A percentile compares a stretch with the other conserved stretches of the same genome.
These are phyloP conservation scores for Xanthorhoe spadicearia DNA, from an alignment of 2,888 invertebrate genomes.

Conservation along the genomic window DNA sequence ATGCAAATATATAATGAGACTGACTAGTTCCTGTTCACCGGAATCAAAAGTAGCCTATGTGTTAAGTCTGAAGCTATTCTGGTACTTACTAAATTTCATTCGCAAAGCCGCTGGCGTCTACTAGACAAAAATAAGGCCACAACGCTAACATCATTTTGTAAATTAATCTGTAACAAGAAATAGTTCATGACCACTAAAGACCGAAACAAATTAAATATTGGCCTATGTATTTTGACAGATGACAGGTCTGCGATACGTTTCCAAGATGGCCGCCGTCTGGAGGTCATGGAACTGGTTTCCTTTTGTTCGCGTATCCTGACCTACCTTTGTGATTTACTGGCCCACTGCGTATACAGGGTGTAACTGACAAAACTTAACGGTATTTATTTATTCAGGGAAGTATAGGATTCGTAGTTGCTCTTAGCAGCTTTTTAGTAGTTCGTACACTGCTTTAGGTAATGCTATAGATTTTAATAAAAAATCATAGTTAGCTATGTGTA, in stretches of 20 bases:
- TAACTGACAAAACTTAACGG: constrained; percentile 18
- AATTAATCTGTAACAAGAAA: not conserved
- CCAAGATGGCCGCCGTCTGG: constrained; percentile 62
- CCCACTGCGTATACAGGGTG: constrained; percentile 39
- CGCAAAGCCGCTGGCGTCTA: too few species aligned
- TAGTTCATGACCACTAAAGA: not conserved
- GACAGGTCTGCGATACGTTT: constrained; percentile 34
- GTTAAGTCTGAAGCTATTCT: too few species aligned
- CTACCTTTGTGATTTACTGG: constrained; percentile 71
- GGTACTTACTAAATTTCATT: too few species aligned
- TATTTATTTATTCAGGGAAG: not conserved
- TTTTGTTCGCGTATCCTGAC: constrained; percentile 73
- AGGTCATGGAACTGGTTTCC: constrained; percentile 67
- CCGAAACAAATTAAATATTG: constrained; percentile 23
- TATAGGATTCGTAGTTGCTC: too few species aligned
- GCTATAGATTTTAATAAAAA: too few species aligned
- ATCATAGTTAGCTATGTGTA: too few species aligned
- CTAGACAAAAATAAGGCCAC: too few species aligned
- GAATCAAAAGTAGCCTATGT: too few species aligned
- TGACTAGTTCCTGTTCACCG: too few species aligned
- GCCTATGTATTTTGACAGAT: constrained; percentile 34
- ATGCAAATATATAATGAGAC: too few species aligned
- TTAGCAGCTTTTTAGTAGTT: too few species aligned
- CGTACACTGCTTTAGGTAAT: too few species aligned
- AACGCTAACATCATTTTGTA: not conserved